phyloP scores from a whole-genome alignment of 2,888 invertebrate species.

The Actias luna region DNA sequence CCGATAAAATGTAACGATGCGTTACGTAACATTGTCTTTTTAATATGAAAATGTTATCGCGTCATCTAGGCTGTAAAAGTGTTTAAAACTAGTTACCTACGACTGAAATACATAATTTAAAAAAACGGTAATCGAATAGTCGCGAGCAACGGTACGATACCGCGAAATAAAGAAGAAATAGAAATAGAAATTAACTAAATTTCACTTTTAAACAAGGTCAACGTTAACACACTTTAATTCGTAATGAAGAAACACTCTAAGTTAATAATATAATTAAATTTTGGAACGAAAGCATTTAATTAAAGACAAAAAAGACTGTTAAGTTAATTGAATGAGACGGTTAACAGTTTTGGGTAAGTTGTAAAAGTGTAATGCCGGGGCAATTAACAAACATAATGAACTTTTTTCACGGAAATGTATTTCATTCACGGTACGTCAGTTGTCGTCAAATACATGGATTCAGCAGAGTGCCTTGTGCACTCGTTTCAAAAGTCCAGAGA shows the following conservation, averaged over 20 bases:
- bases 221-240: neutral
- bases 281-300: neutral
- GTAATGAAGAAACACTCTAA: neutral
- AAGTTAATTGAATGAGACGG: constrained; percentile 1
- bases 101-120: neutral
- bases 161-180: neutral
- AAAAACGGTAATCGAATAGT: neutral
- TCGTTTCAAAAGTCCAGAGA: too few species aligned
- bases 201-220: neutral
- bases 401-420: neutral
- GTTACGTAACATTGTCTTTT: too few species aligned
- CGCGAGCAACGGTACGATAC: neutral
- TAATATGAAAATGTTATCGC: neutral
- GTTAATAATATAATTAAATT: constrained; percentile 3
- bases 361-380: neutral
- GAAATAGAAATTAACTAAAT: neutral
- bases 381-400: neutral
- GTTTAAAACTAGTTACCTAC: neutral
- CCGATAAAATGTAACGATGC: too few species aligned
- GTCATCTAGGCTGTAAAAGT: neutral
- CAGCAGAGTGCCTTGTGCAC: too few species aligned
- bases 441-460: neutral
- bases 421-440: neutral
- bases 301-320: neutral
- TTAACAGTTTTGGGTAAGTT: neutral